Evolutionary conservation across 2,797 vertebrate genomes (phyloP).

Genomic region (Nannoperca australis): DNA sequence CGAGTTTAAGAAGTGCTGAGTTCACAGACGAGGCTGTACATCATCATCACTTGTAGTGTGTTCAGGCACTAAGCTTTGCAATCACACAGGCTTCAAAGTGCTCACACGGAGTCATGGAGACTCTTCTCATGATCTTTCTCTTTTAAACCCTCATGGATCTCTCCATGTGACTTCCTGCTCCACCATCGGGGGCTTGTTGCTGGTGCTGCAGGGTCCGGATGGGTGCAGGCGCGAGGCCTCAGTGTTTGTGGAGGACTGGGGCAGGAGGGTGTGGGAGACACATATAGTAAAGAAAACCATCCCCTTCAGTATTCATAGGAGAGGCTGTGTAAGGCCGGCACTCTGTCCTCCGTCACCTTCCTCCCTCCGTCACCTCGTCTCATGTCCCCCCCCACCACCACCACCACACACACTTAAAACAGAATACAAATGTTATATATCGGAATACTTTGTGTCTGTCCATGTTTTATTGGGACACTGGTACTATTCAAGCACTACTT

Average conservation of each 20-base stretch:
- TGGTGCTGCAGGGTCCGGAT: slow-evolving; percentile 84
- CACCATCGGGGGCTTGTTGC: slow-evolving; percentile 30
- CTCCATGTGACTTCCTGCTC: slow-evolving; percentile 51
- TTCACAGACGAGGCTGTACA: no score
- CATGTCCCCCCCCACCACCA: slow-evolving; percentile 15
- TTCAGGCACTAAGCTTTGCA: not conserved
- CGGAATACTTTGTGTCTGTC: no score
- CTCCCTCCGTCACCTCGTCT: slow-evolving; percentile 17
- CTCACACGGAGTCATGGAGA: not conserved
- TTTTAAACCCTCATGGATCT: slow-evolving; percentile 35
- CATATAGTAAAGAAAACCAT: slow-evolving; percentile 88
- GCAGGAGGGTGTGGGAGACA: slow-evolving; percentile 87
- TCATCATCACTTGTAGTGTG: not conserved
- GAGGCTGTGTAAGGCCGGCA: slow-evolving; percentile 85
- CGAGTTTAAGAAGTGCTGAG: no score
- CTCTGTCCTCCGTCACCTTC: slow-evolving; percentile 33
- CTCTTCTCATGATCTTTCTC: not conserved
- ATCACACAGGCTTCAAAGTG: not conserved
- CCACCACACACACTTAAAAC: slow-evolving; percentile 5
- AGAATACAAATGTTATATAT: not conserved
- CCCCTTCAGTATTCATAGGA: slow-evolving; percentile 85
- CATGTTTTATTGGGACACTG: no score
- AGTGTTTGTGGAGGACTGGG: slow-evolving; percentile 88
- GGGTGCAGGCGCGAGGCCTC: slow-evolving; percentile 80
- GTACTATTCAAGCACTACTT: no score